Evolutionary conservation across 2,888 invertebrate genomes (phyloP), one percentile per base, ranked within the genome.

Genomic region (Tridacna gigas): DNA sequence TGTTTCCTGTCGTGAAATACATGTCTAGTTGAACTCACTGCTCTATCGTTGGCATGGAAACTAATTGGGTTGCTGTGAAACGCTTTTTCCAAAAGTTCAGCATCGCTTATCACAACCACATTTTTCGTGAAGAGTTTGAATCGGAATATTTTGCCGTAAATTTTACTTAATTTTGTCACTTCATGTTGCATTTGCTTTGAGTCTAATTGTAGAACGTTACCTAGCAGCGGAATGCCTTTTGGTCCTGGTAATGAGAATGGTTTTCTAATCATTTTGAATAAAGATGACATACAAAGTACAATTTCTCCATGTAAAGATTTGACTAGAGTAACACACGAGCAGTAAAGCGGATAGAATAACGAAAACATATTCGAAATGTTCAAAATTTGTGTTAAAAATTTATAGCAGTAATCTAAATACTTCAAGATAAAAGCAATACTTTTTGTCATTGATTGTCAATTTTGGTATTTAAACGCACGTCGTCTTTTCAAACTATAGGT

Each of bases 1-100:
- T 88, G 88, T 74, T 88, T 88, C 47, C 88, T 26, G 11, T 76
- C 85, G 20, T 84, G 79, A 47, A 82, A 88, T 18, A 88, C 66
- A 66, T 82, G 79, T 37, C 74, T 71, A 12, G 85, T 84, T 18
- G 86, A 80, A 69, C 84, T 88, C 25, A 61, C 37, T 4, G 80
- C 65, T 37, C 88, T 67, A 37, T 88, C 86, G 63, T 88, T 88
- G 2, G 82, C 51, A 67, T 77, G 63, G 37, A 65, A 56, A 25
- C 76, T 73, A 26, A 74, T 25, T 13, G 84, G 82, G 51, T 71
- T 13, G 25, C 63, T 67, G 47, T 74, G 83, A 69, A 88, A 82
- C 63, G 77, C 74, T 22, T 63, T 69, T 26, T 75, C 60, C 12
- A 88, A 66, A 15, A 82, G 66, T 11, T 78, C 48, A 1, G 74